A percentile compares a stretch with the other conserved stretches of the same genome.
These are phyloP conservation scores for Sorex araneus DNA, from an alignment of 2,113 vertebrate genomes.

Conservation along the genomic window DNA sequence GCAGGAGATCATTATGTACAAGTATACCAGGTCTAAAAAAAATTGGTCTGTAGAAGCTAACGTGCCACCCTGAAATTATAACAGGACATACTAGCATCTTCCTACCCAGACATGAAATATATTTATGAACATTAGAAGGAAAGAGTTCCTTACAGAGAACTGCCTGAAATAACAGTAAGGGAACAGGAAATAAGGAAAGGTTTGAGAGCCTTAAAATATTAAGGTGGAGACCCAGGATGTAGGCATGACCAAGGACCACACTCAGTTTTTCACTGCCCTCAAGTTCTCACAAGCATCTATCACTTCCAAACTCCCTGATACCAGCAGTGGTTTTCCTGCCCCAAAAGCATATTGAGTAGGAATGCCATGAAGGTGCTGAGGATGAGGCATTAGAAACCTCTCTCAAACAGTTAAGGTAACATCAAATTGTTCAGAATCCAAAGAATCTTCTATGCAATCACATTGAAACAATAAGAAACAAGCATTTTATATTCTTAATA, in stretches of 20 bases:
- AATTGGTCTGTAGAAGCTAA: constrained; percentile 55
- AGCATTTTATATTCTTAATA: constrained; percentile 86
- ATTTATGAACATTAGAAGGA: constrained; percentile 60
- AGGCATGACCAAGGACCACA: constrained; percentile 70
- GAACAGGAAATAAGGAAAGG: constrained; percentile 60
- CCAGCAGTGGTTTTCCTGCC: constrained; percentile 64
- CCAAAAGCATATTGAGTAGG: constrained; percentile 47
- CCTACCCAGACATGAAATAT: constrained; percentile 68
- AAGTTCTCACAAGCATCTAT: constrained; percentile 71
- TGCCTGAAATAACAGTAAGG: constrained; percentile 69
- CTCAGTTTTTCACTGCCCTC: constrained; percentile 42
- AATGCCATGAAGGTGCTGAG: constrained; percentile 73
- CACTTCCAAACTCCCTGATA: constrained; percentile 68
- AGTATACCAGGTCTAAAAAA: constrained; percentile 64
- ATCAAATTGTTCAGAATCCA: constrained; percentile 79
- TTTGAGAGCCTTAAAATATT: constrained; percentile 46
- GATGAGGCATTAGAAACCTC: constrained; percentile 72
- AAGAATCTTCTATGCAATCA: constrained; percentile 84
- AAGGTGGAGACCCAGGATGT: constrained; percentile 67
- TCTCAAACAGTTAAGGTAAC: constrained; percentile 72
- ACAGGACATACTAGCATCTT: constrained; percentile 65
- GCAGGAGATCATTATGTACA: constrained; percentile 63
- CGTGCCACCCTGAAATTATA: constrained; percentile 62
- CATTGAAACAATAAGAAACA: constrained; percentile 86
- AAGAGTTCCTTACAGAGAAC: constrained; percentile 65